phyloP scores from a whole-genome alignment of 1,140 invertebrate species.

The Xylocopa sonorina region DNA sequence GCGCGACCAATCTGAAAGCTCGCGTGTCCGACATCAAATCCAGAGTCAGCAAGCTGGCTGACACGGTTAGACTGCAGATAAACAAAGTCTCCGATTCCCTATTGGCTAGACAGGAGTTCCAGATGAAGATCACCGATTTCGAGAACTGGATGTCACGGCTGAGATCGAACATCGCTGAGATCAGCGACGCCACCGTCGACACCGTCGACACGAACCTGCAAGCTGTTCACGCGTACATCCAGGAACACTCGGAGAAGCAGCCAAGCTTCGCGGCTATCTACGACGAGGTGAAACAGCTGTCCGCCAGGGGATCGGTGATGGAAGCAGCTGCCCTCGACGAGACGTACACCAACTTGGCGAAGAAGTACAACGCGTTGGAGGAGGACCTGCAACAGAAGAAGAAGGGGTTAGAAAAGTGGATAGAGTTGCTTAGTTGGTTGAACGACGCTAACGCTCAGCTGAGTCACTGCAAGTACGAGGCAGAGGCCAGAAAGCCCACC shows the following conservation, averaged over 20 bases:
- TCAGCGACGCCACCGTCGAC: slow-evolving; percentile 90
- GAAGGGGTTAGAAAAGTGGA: slow-evolving; percentile 90
- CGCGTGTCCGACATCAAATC: slow-evolving; percentile 88
- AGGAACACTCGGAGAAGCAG: slow-evolving; percentile 91
- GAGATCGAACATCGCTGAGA: slow-evolving; percentile 87
- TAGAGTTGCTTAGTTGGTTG: slow-evolving; percentile 90
- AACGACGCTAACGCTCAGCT: slow-evolving; percentile 91
- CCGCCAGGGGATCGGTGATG: slow-evolving; percentile 85
- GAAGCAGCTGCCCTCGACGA: slow-evolving; percentile 89
- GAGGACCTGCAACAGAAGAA: slow-evolving; percentile 89
- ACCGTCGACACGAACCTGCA: slow-evolving; percentile 90
- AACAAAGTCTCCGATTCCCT: slow-evolving; percentile 91
- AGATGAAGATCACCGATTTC: slow-evolving; percentile 90
- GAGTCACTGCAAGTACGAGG: slow-evolving; percentile 90
- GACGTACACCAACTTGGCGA: slow-evolving; percentile 87
- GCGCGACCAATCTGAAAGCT: slow-evolving; percentile 86
- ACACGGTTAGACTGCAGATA: slow-evolving; percentile 87
- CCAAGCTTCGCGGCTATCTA: slow-evolving; percentile 88
- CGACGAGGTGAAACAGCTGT: slow-evolving; percentile 91
- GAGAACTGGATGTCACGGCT: slow-evolving; percentile 92
- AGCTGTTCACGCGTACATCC: slow-evolving; percentile 89
- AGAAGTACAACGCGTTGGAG: slow-evolving; percentile 90
- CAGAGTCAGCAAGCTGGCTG: slow-evolving; percentile 87
- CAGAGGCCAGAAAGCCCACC: slow-evolving; percentile 87
- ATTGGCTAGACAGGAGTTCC: slow-evolving; percentile 91